phyloP scores from a whole-genome alignment of 2,113 vertebrate genomes.

The Phyllostomus hastatus region DNA sequence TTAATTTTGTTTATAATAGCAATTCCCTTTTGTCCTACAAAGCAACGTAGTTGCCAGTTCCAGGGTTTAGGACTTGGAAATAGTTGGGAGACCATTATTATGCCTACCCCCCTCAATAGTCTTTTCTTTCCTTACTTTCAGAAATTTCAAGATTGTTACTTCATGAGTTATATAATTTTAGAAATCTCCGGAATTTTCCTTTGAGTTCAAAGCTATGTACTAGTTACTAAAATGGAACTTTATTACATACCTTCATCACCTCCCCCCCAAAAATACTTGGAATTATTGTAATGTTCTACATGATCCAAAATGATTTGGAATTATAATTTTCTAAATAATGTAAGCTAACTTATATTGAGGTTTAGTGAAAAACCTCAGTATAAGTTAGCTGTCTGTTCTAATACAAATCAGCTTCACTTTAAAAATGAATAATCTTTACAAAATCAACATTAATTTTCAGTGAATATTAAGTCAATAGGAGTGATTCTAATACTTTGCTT shows the following conservation, averaged over 20 bases:
- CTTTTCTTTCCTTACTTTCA: background rate
- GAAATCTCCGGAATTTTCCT: background rate
- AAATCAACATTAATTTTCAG: background rate
- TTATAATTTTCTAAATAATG: background rate
- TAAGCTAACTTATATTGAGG: background rate
- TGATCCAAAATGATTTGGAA: background rate
- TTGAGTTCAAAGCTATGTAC: background rate
- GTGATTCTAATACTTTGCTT: background rate
- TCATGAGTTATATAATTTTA: background rate
- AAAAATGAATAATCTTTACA: background rate
- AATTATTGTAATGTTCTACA: background rate
- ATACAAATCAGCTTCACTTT: background rate
- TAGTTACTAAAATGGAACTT: background rate
- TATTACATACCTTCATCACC: background rate
- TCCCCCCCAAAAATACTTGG: background rate
- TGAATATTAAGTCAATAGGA: background rate
- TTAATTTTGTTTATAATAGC: background rate
- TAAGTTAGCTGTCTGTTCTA: background rate
- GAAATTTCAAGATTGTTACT: background rate
- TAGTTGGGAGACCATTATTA: background rate
- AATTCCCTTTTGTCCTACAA: background rate
- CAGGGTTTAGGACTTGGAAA: background rate
- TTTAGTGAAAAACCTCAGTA: background rate
- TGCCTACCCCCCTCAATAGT: background rate
- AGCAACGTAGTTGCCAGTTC: background rate